These are phyloP conservation scores for Montipora sp. DNA, from an alignment of 64 coral and sea anemone species.

Conservation along the genomic window DNA sequence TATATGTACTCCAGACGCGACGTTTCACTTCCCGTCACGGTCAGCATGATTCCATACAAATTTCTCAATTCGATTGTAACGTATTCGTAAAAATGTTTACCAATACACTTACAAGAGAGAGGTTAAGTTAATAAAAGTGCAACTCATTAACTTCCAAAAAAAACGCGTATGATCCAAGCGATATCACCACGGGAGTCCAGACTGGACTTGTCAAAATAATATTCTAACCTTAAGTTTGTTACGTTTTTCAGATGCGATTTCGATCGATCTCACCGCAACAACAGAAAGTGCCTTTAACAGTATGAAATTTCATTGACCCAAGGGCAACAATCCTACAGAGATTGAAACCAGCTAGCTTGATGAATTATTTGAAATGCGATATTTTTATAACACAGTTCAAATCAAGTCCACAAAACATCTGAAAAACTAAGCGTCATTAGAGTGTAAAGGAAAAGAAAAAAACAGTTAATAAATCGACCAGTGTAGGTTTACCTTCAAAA, in stretches of 20 bases:
- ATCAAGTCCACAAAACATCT: not conserved
- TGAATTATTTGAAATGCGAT: not conserved
- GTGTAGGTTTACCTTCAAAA: conserved; percentile 16
- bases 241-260: not conserved
- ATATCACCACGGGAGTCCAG: not conserved
- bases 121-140: not conserved
- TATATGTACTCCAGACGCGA: not conserved
- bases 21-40: not conserved
- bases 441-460: not conserved
- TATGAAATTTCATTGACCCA: not conserved
- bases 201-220: not conserved
- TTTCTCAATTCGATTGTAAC: not conserved
- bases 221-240: not conserved
- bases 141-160: not conserved
- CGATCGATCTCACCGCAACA: not conserved
- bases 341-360: not conserved
- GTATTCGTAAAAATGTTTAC: not conserved
- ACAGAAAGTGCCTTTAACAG: not conserved
- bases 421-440: not conserved
- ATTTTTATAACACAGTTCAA: not conserved
- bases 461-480: conserved; percentile 1
- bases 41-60: not conserved
- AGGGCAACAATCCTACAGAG: not conserved
- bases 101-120: no score
- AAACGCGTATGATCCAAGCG: not conserved